Evolutionary conservation across 2,113 vertebrate species (phyloP), one percentile per base, ranked within the genome.

Genomic region (Cephalopterus ornatus): DNA sequence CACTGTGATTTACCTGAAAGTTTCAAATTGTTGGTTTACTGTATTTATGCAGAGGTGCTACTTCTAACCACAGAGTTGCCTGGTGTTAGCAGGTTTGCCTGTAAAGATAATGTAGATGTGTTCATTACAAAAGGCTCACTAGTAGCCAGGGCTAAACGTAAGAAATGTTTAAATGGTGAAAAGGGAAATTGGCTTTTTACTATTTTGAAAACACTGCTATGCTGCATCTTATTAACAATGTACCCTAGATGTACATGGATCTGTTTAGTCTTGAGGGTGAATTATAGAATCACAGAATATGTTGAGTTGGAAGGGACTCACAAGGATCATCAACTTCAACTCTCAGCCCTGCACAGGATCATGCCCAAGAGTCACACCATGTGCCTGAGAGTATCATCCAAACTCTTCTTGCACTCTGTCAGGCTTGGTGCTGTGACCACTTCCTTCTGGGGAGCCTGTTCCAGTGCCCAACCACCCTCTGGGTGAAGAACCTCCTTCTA

Each of bases 1-100:
- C 17, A 5, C 62, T 65, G 24, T 23, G 41, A 56, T 74, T 65
- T 65, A 79, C 47, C 41, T 33, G 41, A 35, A 42, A 61, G 11
- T 53, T 61, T 70, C 32, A 15, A 21, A 24, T 56, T 0, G 0
- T n/a, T 4, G 0, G 15, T 85, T 44, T 76, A 12, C 21, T n/a
- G 3, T 2, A 13, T 85, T 80, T 72, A 16, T 2, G 1, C 53
- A 61, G 47, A 47, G 21, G 14, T 76, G 5, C 55, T 37, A 14
- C 18, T 85, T 76, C 55, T 28, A 46, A 59, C 42, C 37, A 18
- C n/a, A 16, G 50, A 61, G 30, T 42, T 88, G 42, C 30, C 35
- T 41, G 63, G 2, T 41, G 24, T 35, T 77, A 32, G 19, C 16
- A 77, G 41, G 13, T 52, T 86, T 73, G 37, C 71, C 76, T 61